Conservation (phyloP, 2,797 vertebrate species). For the Decapterus maruadsi region DNA sequence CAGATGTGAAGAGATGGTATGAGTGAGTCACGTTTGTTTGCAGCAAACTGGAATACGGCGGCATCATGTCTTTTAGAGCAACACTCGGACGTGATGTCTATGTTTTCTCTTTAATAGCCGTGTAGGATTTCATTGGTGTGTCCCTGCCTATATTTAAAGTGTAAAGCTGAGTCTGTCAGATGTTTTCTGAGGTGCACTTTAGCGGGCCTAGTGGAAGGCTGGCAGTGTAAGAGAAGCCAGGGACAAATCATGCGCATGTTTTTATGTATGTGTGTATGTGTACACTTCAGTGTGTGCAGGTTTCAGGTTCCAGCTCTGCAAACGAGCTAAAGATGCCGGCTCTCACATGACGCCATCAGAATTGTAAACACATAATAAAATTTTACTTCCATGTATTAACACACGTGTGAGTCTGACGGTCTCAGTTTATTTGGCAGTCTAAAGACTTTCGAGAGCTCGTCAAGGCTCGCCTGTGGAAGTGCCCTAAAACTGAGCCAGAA, state of each 20-base stretch:
- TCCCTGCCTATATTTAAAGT: constrained; percentile 74
- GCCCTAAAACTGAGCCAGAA: constrained; percentile 41
- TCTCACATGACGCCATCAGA: constrained; percentile 69
- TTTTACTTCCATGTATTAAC: constrained; percentile 61
- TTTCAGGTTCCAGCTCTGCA: constrained; percentile 64
- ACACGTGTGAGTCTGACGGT: constrained; percentile 26
- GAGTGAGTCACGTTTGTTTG: constrained; percentile 38
- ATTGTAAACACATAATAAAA: constrained; percentile 76
- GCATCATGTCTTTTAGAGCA: constrained; percentile 43
- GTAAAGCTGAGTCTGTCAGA: constrained; percentile 67
- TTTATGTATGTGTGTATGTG: constrained; percentile 23
- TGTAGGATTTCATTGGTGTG: constrained; percentile 67
- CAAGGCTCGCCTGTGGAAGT: constrained; percentile 27
- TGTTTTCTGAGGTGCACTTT: constrained; percentile 72
- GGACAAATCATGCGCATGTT: constrained; percentile 33
- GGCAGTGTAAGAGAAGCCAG: constrained; percentile 48
- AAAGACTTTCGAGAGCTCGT: constrained; percentile 43
- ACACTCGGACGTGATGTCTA: constrained; percentile 59
- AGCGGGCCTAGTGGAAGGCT: constrained; percentile 44
- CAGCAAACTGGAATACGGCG: constrained; percentile 29
- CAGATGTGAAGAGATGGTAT: constrained; percentile 20
- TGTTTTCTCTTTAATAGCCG: constrained; percentile 64
- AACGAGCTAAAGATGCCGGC: constrained; percentile 52
- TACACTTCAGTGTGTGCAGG: constrained; percentile 26
- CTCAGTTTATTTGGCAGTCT: constrained; percentile 46